phyloP scores from a whole-genome alignment of 2,113 vertebrate genomes.

The Protomyctophum bolini region DNA sequence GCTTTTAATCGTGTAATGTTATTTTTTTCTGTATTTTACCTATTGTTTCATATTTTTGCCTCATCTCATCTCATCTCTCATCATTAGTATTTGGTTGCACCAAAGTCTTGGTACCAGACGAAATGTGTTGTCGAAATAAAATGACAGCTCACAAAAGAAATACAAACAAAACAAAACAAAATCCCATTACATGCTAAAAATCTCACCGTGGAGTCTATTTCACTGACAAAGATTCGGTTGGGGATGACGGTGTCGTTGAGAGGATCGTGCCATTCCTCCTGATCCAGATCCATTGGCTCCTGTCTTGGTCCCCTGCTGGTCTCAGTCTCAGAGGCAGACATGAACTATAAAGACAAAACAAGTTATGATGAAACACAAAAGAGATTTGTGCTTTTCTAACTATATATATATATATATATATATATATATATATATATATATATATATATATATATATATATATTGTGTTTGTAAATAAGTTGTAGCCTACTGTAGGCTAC shows the following conservation, averaged over 20 bases:
- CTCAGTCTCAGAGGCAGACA: conserved; percentile 70
- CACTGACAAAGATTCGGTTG: conserved; percentile 91
- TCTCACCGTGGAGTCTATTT: conserved; percentile 85
- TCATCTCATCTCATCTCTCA: too few relatives aligned
- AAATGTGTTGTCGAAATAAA: neutral
- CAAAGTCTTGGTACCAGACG: too few relatives aligned
- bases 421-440: too few relatives aligned
- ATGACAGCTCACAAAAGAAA: conserved; percentile 3
- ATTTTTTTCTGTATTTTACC: too few relatives aligned
- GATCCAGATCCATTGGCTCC: conserved; percentile 67
- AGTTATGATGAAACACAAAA: neutral
- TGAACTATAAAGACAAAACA: neutral
- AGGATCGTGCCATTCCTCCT: too few relatives aligned
- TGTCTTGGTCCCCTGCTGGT: conserved; percentile 69
- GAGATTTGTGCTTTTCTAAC: neutral
- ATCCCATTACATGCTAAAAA: neutral
- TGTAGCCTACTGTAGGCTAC: too few relatives aligned
- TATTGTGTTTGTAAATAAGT: too few relatives aligned
- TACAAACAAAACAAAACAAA: conserved; percentile 34
- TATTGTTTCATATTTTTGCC: too few relatives aligned
- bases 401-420: too few relatives aligned
- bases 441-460: too few relatives aligned
- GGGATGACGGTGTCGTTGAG: conserved; percentile 86
- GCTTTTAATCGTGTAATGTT: too few relatives aligned
- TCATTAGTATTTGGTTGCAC: too few relatives aligned